Percentiles rank a stretch among this genome's conserved stretches.
These are phyloP conservation scores for Asarcornis scutulata DNA, from an alignment of 2,113 vertebrate genomes.

Conservation along the genomic window DNA sequence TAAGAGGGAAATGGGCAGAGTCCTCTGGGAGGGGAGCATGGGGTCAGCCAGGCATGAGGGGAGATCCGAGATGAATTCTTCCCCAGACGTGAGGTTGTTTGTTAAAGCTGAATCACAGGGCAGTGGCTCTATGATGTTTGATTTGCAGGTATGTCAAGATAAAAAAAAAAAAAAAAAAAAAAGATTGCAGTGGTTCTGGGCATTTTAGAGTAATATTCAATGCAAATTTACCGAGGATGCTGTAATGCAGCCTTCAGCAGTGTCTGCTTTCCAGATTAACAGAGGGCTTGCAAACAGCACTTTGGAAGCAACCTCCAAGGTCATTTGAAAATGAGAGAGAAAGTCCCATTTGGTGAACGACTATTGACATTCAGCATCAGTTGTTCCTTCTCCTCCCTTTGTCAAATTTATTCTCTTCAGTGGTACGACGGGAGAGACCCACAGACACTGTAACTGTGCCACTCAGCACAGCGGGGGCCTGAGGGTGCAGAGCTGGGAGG, in stretches of 20 bases:
- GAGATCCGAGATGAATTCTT: neutral
- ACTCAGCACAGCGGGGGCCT: neutral
- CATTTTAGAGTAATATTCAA: neutral
- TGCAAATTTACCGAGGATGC: constrained; percentile 3
- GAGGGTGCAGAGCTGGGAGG: neutral
- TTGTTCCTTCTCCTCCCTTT: neutral
- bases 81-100: neutral
- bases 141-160: neutral
- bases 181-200: neutral
- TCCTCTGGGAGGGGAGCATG: neutral
- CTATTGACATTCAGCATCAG: neutral
- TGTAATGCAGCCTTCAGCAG: neutral
- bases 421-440: neutral
- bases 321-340: neutral
- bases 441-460: neutral
- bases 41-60: accelerated
- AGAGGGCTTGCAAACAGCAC: neutral
- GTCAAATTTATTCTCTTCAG: neutral
- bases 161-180: neutral
- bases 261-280: constrained; percentile 30
- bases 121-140: neutral
- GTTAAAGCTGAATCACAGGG: neutral
- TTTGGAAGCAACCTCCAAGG: neutral
- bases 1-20: neutral
- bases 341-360: neutral